Conservation (phyloP, 2,888 invertebrate genomes). For the Synergus umbraculus region DNA sequence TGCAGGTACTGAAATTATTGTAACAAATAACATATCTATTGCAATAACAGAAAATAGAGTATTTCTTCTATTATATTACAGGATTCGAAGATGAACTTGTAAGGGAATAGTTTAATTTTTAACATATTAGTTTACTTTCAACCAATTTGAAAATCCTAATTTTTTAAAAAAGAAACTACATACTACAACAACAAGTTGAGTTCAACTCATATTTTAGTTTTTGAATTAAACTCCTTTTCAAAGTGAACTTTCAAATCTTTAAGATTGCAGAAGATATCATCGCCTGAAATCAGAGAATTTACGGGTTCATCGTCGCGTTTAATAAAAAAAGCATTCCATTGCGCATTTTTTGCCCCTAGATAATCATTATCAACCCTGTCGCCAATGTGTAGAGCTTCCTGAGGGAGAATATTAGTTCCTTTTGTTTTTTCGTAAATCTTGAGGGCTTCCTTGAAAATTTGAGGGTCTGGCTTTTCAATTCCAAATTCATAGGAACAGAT, state of each 20-base stretch:
- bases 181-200: neutral
- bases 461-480: conserved; percentile 85
- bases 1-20: no score
- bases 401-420: conserved; percentile 71
- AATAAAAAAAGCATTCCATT: conserved; percentile 85
- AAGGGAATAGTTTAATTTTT: no score
- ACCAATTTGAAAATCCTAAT: neutral
- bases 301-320: conserved; percentile 57
- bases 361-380: conserved; percentile 89
- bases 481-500: conserved; percentile 87
- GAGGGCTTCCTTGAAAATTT: conserved; percentile 82
- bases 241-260: conserved; percentile 64
- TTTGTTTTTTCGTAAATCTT: conserved; percentile 78
- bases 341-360: conserved; percentile 85
- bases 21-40: no score
- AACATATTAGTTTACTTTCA: no score
- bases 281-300: conserved; percentile 50
- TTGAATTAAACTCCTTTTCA: neutral
- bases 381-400: conserved; percentile 89
- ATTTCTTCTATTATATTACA: no score
- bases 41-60: no score
- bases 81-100: no score
- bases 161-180: neutral
- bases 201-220: neutral
- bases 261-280: conserved; percentile 62